phyloP scores from a whole-genome alignment of 1,140 invertebrate species.

The Diorhabda elongata region DNA sequence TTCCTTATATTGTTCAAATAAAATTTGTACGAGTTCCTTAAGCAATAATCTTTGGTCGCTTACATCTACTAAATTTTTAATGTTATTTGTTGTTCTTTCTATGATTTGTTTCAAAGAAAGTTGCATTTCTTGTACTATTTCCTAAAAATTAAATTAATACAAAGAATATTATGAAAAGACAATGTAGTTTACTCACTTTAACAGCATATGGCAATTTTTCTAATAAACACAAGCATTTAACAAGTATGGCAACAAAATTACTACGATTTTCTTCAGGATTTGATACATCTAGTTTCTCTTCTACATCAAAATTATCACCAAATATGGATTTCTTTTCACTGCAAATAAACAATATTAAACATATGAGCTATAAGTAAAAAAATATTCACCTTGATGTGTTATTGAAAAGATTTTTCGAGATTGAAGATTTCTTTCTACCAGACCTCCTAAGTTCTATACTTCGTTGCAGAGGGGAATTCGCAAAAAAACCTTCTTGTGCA shows the following conservation, averaged over 20 bases:
- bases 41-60: constrained; percentile 47
- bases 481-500: constrained; percentile 48
- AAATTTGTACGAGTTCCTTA: constrained; percentile 56
- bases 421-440: constrained; percentile 48
- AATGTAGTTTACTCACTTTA: constrained; percentile 55
- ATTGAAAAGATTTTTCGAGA: constrained; percentile 48
- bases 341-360: constrained; percentile 13
- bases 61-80: constrained; percentile 54
- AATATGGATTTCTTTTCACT: constrained; percentile 21
- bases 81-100: constrained; percentile 68
- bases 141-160: constrained; percentile 49
- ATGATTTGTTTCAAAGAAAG: constrained; percentile 74
- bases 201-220: constrained; percentile 80
- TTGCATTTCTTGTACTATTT: constrained; percentile 76
- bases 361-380: neutral
- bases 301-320: constrained; percentile 47
- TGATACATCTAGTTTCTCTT: constrained; percentile 59
- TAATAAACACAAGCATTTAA: constrained; percentile 81
- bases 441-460: constrained; percentile 53
- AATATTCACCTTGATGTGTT: constrained; percentile 37
- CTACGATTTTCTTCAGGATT: constrained; percentile 67
- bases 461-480: constrained; percentile 52
- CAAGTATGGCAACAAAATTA: constrained; percentile 74
- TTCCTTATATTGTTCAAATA: constrained; percentile 72
- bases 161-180: constrained; percentile 11